A percentile compares a stretch with the other conserved stretches of the same genome.
phyloP scores from a whole-genome alignment of 2,888 invertebrate genomes.

The Dimorphilus gyrociliatus region DNA sequence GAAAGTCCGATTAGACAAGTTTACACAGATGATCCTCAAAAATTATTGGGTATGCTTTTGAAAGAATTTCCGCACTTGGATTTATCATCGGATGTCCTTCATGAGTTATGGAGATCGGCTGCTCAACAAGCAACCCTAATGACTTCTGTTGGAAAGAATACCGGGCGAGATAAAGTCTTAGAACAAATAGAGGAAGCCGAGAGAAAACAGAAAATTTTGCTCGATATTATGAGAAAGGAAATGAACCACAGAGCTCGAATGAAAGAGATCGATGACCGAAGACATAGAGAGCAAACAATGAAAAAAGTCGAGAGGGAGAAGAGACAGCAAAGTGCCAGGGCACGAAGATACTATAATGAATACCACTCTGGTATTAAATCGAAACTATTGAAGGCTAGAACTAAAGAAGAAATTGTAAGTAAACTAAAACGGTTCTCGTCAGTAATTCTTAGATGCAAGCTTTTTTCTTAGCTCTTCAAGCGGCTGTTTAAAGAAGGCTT shows the following conservation, averaged over 20 bases:
- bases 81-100: constrained; percentile 31
- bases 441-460: not conserved
- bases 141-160: constrained; percentile 22
- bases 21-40: too few species aligned
- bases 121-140: constrained; percentile 27
- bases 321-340: constrained; percentile 28
- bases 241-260: constrained; percentile 23
- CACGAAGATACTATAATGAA: constrained; percentile 32
- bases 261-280: constrained; percentile 27
- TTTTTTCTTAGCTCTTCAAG: constrained; percentile 25
- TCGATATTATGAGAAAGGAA: constrained; percentile 32
- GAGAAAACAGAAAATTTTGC: constrained; percentile 23
- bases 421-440: too few species aligned
- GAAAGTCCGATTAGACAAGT: too few species aligned
- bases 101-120: constrained; percentile 30
- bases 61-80: constrained; percentile 35
- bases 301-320: constrained; percentile 28
- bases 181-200: constrained; percentile 34
- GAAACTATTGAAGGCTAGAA: constrained; percentile 30
- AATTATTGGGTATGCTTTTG: constrained; percentile 27
- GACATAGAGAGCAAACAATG: constrained; percentile 17
- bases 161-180: too few species aligned
- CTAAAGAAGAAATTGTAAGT: constrained; percentile 32
- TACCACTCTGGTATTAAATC: constrained; percentile 28
- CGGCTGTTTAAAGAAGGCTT: constrained; percentile 32